A percentile compares a stretch with the other conserved stretches of the same genome.
phyloP scores from a whole-genome alignment of 2,888 invertebrate species.

The Cepaea hortensis region DNA sequence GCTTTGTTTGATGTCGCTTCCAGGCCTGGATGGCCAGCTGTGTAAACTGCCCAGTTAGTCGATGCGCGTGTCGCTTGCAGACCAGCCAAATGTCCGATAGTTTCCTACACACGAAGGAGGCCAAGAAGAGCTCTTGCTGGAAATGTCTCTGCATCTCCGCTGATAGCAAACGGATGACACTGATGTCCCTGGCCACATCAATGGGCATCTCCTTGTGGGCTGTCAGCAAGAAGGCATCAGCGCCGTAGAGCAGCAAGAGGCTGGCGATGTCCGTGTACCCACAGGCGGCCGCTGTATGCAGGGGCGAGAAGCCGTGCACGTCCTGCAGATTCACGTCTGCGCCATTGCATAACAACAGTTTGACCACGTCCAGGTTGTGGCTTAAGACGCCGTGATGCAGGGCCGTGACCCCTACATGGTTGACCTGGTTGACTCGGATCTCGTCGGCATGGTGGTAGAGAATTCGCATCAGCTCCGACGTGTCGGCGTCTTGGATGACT shows the following conservation, averaged over 20 bases:
- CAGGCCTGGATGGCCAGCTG: conserved; percentile 12
- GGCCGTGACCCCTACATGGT: conserved; percentile 69
- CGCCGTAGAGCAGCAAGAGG: conserved; percentile 66
- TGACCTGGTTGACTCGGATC: conserved; percentile 61
- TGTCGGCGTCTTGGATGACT: conserved; percentile 71
- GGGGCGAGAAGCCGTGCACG: conserved; percentile 67
- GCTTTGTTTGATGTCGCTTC: conserved; percentile 26
- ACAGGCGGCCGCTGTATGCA: conserved; percentile 71
- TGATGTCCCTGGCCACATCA: conserved; percentile 68
- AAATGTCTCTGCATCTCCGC: conserved; percentile 64
- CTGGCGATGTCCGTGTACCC: conserved; percentile 67
- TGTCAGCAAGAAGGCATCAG: conserved; percentile 65
- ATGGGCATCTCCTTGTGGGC: conserved; percentile 66
- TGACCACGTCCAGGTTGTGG: conserved; percentile 71
- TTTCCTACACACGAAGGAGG: conserved; percentile 47
- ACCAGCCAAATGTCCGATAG: conserved; percentile 36
- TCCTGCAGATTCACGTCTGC: conserved; percentile 68
- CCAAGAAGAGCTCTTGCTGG: conserved; percentile 58
- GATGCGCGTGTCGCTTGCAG: not conserved
- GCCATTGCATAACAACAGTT: conserved; percentile 65
- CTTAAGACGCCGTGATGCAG: conserved; percentile 70
- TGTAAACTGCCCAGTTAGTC: not conserved
- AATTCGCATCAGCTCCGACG: conserved; percentile 62
- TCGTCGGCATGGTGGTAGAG: conserved; percentile 60
- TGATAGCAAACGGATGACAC: conserved; percentile 61